Evolutionary conservation across 2,113 vertebrate genomes (phyloP).

Genomic region (Carassius gibelio): DNA sequence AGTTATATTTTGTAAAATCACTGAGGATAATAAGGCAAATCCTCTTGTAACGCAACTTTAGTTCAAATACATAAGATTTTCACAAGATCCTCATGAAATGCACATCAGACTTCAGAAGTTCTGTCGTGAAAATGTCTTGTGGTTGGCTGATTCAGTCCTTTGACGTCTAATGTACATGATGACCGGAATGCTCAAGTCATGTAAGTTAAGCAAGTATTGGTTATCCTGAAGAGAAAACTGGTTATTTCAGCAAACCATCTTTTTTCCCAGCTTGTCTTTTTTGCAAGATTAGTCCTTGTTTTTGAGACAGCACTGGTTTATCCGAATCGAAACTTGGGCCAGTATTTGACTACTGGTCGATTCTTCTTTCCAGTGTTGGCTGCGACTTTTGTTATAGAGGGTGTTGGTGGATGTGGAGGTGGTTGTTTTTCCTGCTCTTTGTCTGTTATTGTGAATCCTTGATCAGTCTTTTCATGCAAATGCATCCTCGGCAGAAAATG

Average conservation of each 20-base stretch:
- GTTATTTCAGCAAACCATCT: conserved; percentile 29
- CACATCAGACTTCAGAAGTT: neutral
- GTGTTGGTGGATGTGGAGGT: conserved; percentile 53
- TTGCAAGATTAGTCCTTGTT: conserved; percentile 12
- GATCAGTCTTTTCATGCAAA: conserved; percentile 71
- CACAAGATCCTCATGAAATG: conserved; percentile 14
- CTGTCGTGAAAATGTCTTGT: neutral
- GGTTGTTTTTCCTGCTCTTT: conserved; percentile 64
- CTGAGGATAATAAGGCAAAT: conserved; percentile 13
- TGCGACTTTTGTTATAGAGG: conserved; percentile 58
- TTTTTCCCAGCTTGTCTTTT: conserved; percentile 24
- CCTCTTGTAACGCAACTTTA: conserved; percentile 7
- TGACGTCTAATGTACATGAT: conserved; percentile 10
- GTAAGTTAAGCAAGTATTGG: conserved; percentile 3
- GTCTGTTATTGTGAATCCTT: conserved; percentile 85
- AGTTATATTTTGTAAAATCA: conserved; percentile 26
- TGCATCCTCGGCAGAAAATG: conserved; percentile 91
- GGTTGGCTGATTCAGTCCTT: conserved; percentile 49
- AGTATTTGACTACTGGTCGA: conserved; percentile 80
- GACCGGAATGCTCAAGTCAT: conserved; percentile 64
- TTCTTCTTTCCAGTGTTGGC: conserved; percentile 66
- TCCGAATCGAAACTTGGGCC: conserved; percentile 94
- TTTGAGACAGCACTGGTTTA: conserved; percentile 62
- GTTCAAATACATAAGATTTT: neutral
- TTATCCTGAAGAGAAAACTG: neutral